phyloP scores from a whole-genome alignment of 1,140 invertebrate species.

The Bacillus rossius region DNA sequence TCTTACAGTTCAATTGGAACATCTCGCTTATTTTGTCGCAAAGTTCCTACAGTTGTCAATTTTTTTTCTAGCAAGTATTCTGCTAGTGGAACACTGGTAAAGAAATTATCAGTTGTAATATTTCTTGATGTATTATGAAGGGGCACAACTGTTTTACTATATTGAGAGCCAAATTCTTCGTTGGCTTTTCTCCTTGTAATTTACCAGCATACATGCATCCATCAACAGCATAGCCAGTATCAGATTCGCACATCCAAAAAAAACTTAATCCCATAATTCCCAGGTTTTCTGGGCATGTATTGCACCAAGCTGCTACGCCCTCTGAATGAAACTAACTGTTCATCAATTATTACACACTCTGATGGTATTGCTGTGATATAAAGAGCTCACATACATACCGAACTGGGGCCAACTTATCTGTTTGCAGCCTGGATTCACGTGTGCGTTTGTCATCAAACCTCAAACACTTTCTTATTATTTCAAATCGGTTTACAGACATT shows the following conservation, averaged over 20 bases:
- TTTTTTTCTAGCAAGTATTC: conserved; percentile 33
- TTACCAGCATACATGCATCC: conserved; percentile 29
- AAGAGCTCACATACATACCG: conserved; percentile 7
- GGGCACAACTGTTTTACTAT: not conserved
- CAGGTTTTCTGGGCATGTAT: conserved; percentile 42
- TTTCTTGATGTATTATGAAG: conserved; percentile 25
- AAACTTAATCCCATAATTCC: conserved; percentile 45
- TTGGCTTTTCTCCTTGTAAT: conserved; percentile 5
- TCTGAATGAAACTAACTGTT: conserved; percentile 33
- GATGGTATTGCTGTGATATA: not conserved
- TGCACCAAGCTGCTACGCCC: conserved; percentile 36
- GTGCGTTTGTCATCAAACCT: conserved; percentile 31
- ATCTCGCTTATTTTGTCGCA: conserved; percentile 39
- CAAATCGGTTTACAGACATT: conserved; percentile 25
- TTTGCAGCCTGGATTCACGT: conserved; percentile 21
- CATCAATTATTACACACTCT: conserved; percentile 21
- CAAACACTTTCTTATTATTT: conserved; percentile 26
- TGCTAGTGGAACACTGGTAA: conserved; percentile 31
- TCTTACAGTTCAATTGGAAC: conserved; percentile 25
- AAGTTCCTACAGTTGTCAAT: conserved; percentile 35
- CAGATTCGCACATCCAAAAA: conserved; percentile 34
- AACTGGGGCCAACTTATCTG: conserved; percentile 9
- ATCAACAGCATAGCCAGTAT: too few species aligned
- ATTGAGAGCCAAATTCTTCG: not conserved
- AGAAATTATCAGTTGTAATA: conserved; percentile 40